Base-by-base conservation (phyloP, 2,888 invertebrate species). In the Eucriotettix oculatus region DNA sequence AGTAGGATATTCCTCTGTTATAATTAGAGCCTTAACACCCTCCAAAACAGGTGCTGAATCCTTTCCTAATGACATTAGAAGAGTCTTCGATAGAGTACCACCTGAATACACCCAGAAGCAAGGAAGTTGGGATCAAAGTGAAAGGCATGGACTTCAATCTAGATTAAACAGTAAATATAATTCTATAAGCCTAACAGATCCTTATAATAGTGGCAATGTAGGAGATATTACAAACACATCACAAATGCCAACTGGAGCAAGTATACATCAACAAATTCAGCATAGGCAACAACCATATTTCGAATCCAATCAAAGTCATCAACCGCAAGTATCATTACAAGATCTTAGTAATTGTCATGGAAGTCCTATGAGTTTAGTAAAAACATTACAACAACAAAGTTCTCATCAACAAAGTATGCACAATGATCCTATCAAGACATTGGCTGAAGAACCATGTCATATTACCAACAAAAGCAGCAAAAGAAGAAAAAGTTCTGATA, bases 1-100 rank as follows among this genome's bases (percentile, higher is more conserved):
- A 70, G 85, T 88, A 63, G 88, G 83, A 60, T 90, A 90, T 72
- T 85, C 90, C 58, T 89, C 89, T 65, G 90, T 90, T 63, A 90
- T 90, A 68, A 87, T 87, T 52, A 78, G 87, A 68, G 83, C 87
- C 11, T 59, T 62, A 41, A 63, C 61, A 0, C 48, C 62, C 9
- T 58, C 48, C 7, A 58, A 58, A 56, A 10, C 40, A 41, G 40
- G 29, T 29, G 29, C 29, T 29, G 29, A 29, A 29, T 29, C 29
- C 29, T 29, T 29, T 29, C 2, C 29, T 29, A 29, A 29, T 78
- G 74, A 67, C 70, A 58, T 44, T 60, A 63, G 42, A 41, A 58
- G 41, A 29, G 72, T 70, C 63, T 65, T 74, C 66, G 80, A 81
- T 67, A 76, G 71, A 68, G 72, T 80, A 66, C 81, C 61, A 43